Base-by-base conservation (phyloP, 2,113 vertebrate genomes). In the Halcyon malimbica region DNA sequence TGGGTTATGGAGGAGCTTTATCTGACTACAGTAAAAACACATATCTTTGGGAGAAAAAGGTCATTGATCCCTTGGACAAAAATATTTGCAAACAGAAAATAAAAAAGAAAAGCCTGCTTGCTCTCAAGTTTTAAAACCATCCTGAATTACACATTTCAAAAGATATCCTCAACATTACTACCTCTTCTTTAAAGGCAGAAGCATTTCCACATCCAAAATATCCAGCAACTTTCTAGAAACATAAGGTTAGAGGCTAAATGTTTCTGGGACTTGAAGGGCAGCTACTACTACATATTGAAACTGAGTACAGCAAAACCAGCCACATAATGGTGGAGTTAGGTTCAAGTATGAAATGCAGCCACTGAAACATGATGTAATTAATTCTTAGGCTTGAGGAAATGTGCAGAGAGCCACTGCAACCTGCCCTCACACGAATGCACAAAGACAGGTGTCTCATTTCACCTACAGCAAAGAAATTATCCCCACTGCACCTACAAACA, bases 281-380 rank as follows among this genome's bases (percentile, higher is more conserved):
- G 59, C 35, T 68, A 3, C 89, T 63, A 0, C 57, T 54, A 17
- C 59, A 13, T 46, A 53, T 50, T 57, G 56, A 83, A 84, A 80
- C 13, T 4, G 14, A 63, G 44, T 14, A 56, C 19, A 75, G 91
- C 48, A 71, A 71, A 89, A 64, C 5, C 64, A 82, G 83, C 18
- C 35, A 15, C 2, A 1, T 9, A 62, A 75, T n/a, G 44, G 35
- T 64, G 62, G 57, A 76, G 35, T 65, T 79, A 56, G 53, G 53
- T 76, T 60, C 69, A 25, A 23, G 46, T 25, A 68, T 33, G 83
- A 95, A 84, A 68, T 39, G 42, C 65, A 94, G 89, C 33, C 83
- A 42, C 87, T 75, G 87, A 89, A 89, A 96, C 65, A n/a, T 10
- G 76, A 78, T 68, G 93, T 68, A 84, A 96, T 95, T 91, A 96